Evolutionary conservation across 2,113 vertebrate species (phyloP).

Genomic region (Cyprinus carpio): DNA sequence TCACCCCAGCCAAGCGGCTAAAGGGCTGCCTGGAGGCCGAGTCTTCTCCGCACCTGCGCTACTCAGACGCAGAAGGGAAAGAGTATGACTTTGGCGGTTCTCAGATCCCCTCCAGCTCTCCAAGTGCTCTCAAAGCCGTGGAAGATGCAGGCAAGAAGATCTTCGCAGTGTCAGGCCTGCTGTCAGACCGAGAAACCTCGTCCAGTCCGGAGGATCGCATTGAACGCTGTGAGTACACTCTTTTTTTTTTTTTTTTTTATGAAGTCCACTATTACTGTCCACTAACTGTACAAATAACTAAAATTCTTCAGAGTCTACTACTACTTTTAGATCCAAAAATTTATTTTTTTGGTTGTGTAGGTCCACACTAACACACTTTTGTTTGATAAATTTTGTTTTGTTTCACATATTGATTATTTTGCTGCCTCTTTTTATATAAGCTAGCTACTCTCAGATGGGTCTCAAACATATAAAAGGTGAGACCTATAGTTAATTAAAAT

Average conservation of each 20-base stretch:
- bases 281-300: neutral
- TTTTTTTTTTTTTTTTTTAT: neutral
- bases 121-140: constrained; percentile 89
- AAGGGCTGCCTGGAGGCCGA: constrained; percentile 98
- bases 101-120: constrained; percentile 92
- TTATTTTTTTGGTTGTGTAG: neutral
- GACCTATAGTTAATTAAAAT: neutral
- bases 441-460: neutral
- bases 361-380: neutral
- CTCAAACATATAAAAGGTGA: neutral
- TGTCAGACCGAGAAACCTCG: constrained; percentile 96
- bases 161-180: constrained; percentile 97
- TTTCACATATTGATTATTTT: neutral
- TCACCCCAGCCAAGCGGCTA: constrained; percentile 96
- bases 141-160: constrained; percentile 98
- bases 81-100: constrained; percentile 93
- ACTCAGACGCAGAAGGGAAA: constrained; percentile 98
- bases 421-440: neutral
- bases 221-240: constrained; percentile 93
- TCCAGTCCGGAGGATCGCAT: constrained; percentile 97
- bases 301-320: neutral
- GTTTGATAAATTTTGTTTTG: neutral
- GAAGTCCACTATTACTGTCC: neutral
- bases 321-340: neutral
- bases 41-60: constrained; percentile 94